phyloP scores from a whole-genome alignment of 2,113 vertebrate species.

The Triplophysa rosa region DNA sequence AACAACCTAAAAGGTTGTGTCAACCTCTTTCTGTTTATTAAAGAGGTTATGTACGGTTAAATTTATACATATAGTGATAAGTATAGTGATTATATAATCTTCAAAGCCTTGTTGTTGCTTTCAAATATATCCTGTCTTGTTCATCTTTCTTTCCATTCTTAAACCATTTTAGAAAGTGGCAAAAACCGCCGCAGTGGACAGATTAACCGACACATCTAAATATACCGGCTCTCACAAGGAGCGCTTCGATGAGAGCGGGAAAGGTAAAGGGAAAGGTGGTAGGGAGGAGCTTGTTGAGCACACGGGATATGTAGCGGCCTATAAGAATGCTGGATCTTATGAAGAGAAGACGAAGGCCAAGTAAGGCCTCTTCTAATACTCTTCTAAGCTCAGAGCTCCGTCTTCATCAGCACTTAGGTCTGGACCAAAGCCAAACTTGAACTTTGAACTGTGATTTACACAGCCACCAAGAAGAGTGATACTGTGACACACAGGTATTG shows the following conservation, averaged over 20 bases:
- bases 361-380: conserved; percentile 48
- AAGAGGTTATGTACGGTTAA: too few species aligned
- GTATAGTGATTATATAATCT: background rate
- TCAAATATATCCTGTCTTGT: background rate
- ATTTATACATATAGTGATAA: background rate
- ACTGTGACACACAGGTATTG: conserved; percentile 35
- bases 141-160: background rate
- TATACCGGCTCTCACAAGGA: conserved; percentile 95
- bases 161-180: conserved; percentile 81
- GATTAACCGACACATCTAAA: conserved; percentile 88
- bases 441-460: conserved; percentile 29
- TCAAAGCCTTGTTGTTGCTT: background rate
- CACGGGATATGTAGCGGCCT: conserved; percentile 89
- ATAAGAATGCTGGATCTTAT: conserved; percentile 90
- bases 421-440: conserved; percentile 64
- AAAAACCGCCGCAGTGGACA: conserved; percentile 81
- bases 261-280: conserved; percentile 87
- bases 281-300: conserved; percentile 88
- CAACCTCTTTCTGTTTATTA: too few species aligned
- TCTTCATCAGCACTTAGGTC: conserved; percentile 55
- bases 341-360: conserved; percentile 83
- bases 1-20: background rate
- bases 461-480: conserved; percentile 29
- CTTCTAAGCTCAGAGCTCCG: conserved; percentile 16
- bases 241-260: conserved; percentile 86